Evolutionary conservation across 2,888 invertebrate genomes (phyloP).

Genomic region (Apoda limacodes): DNA sequence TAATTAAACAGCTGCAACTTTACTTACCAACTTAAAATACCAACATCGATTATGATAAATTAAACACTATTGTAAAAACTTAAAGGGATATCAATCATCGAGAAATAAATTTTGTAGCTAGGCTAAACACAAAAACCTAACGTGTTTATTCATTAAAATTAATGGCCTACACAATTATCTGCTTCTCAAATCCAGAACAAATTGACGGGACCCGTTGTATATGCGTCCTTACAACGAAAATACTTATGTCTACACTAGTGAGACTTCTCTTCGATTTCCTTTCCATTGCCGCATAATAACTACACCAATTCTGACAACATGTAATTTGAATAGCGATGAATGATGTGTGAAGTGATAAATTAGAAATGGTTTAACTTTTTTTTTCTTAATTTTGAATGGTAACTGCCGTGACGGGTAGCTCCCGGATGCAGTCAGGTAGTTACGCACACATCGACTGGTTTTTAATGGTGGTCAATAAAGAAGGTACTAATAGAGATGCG

Average conservation of each 20-base stretch:
- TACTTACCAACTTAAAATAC: no score
- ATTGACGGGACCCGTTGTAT: constrained; percentile 34
- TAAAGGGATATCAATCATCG: constrained; percentile 12
- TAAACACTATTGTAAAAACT: constrained; percentile 13
- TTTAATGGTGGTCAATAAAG: constrained; percentile 34
- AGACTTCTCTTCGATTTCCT: constrained; percentile 20
- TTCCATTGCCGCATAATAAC: constrained; percentile 26
- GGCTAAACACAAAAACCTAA: no score
- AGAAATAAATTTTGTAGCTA: constrained; percentile 18
- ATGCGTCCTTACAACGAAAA: no score
- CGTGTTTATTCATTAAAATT: constrained; percentile 41
- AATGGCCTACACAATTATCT: constrained; percentile 40
- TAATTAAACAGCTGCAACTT: no score
- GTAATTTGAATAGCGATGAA: constrained; percentile 34
- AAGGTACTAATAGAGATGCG: constrained; percentile 22
- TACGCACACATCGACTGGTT: constrained; percentile 41
- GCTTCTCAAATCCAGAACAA: constrained; percentile 33
- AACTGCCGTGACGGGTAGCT: constrained; percentile 40
- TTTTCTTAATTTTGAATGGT: constrained; percentile 41
- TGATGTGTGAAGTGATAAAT: constrained; percentile 40
- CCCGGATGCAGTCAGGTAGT: constrained; percentile 54
- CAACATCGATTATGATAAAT: no score
- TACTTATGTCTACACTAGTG: no score
- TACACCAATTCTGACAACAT: constrained; percentile 22
- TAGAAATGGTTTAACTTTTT: constrained; percentile 26